Conservation (phyloP, 30 jellyfish, hydroid and myxozoan genomes). For the Mastigias papua region DNA sequence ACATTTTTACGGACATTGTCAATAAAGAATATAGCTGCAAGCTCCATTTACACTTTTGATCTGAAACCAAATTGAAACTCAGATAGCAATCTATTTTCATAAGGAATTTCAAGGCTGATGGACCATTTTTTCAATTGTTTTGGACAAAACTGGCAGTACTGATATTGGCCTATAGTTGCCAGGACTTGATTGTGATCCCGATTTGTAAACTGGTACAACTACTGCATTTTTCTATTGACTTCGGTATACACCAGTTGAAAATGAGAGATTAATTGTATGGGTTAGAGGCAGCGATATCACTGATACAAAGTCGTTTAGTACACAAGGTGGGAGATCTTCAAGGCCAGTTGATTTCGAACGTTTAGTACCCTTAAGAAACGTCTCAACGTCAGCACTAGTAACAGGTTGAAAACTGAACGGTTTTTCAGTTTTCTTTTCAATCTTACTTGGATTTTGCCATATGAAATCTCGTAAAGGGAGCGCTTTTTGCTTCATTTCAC, state of each 20-base stretch:
- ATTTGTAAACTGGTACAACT: slow-evolving; percentile 74
- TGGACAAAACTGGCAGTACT: slow-evolving; percentile 66
- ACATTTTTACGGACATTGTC: slow-evolving; percentile 67
- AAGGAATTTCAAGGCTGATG: slow-evolving; percentile 74
- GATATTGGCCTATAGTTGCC: slow-evolving; percentile 85
- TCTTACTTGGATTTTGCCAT: slow-evolving; percentile 52
- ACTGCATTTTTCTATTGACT: slow-evolving; percentile 54
- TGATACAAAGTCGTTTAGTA: slow-evolving; percentile 70
- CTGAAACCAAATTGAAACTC: slow-evolving; percentile 72
- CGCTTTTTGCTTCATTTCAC: slow-evolving; percentile 61
- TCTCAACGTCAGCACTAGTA: slow-evolving; percentile 48
- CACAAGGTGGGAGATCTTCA: slow-evolving; percentile 68
- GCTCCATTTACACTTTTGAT: slow-evolving; percentile 63
- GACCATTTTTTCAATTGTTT: slow-evolving; percentile 48
- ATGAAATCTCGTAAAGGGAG: slow-evolving; percentile 29
- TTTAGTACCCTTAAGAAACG: slow-evolving; percentile 29
- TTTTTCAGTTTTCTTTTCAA: slow-evolving; percentile 25
- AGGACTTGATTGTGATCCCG: slow-evolving; percentile 55
- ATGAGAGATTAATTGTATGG: slow-evolving; percentile 56
- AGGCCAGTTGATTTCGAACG: slow-evolving; percentile 64
- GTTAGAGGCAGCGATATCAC: slow-evolving; percentile 55
- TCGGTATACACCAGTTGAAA: slow-evolving; percentile 66
- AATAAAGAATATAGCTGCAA: slow-evolving; percentile 74
- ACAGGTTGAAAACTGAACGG: slow-evolving; percentile 50
- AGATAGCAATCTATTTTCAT: slow-evolving; percentile 68